phyloP scores from a whole-genome alignment of 2,888 invertebrate species.

The Nomada ruficornis region DNA sequence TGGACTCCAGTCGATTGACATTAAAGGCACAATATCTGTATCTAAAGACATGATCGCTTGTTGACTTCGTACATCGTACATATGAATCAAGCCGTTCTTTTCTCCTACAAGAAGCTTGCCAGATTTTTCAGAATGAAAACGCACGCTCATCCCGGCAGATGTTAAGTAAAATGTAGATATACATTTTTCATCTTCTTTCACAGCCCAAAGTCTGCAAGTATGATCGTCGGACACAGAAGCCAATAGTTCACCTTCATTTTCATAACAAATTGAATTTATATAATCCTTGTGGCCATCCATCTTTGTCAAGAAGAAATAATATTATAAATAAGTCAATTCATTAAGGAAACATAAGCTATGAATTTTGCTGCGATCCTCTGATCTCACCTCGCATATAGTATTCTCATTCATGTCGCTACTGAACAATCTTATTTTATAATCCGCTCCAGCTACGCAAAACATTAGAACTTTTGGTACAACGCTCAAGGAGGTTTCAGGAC shows the following conservation, averaged over 20 bases:
- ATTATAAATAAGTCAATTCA: slow-evolving; percentile 2
- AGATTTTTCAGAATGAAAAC: slow-evolving; percentile 89
- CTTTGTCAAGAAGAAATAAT: slow-evolving; percentile 78
- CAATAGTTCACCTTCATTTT: slow-evolving; percentile 88
- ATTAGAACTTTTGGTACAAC: slow-evolving; percentile 86
- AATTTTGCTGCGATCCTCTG: neutral
- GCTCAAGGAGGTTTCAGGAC: slow-evolving; percentile 87
- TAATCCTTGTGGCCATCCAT: slow-evolving; percentile 88
- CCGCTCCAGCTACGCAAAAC: slow-evolving; percentile 86
- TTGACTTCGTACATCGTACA: slow-evolving; percentile 89
- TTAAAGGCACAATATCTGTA: slow-evolving; percentile 87
- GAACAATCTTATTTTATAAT: slow-evolving; percentile 86
- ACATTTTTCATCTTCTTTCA: slow-evolving; percentile 85
- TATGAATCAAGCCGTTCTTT: slow-evolving; percentile 89
- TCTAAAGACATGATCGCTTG: slow-evolving; percentile 89
- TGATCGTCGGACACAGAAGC: slow-evolving; percentile 92
- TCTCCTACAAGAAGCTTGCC: slow-evolving; percentile 91
- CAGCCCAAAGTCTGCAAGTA: slow-evolving; percentile 89
- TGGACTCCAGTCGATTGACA: slow-evolving; percentile 90
- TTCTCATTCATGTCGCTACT: slow-evolving; percentile 86
- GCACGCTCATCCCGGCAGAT: slow-evolving; percentile 88
- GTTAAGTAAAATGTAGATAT: slow-evolving; percentile 87
- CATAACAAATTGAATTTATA: slow-evolving; percentile 89
- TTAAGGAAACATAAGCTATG: neutral
- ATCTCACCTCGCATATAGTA: slow-evolving; percentile 84